Percentiles rank a stretch among this genome's conserved stretches.
Conservation (phyloP, 2,888 invertebrate species). For the Drosophila longiperda region DNA sequence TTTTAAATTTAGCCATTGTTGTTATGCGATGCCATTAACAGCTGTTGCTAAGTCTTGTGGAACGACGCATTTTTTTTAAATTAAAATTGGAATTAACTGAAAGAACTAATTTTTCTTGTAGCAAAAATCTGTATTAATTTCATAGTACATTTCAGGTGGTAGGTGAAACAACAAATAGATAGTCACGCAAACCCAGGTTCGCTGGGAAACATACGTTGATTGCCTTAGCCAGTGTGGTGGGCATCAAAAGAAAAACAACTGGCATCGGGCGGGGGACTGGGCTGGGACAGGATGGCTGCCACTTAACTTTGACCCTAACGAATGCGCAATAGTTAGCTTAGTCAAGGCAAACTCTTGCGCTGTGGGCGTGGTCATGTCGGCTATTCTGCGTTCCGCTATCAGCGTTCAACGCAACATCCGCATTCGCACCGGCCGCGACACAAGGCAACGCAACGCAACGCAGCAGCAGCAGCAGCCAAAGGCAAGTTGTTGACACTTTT, state of each 20-base stretch:
- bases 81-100: neutral
- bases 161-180: conserved; percentile 27
- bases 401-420: conserved; percentile 66
- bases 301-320: conserved; percentile 75
- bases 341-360: conserved; percentile 6
- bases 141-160: neutral
- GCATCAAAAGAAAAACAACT: conserved; percentile 54
- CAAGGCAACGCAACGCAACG: conserved; percentile 3
- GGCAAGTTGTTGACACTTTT: conserved; percentile 82
- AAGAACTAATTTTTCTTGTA: neutral
- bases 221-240: conserved; percentile 46
- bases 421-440: conserved; percentile 20
- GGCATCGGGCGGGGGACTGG: conserved; percentile 12
- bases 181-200: conserved; percentile 1
- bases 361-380: conserved; percentile 34
- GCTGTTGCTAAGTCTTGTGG: neutral
- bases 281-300: conserved; percentile 55
- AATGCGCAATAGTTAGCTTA: conserved; percentile 59
- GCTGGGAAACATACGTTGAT: conserved; percentile 47
- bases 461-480: conserved; percentile 33
- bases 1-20: neutral
- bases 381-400: conserved; percentile 71
- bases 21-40: neutral
- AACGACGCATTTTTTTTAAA: neutral
- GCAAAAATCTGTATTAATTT: neutral